Base-by-base conservation (phyloP, 2,113 vertebrate species). In the Hyperoodon ampullatus region DNA sequence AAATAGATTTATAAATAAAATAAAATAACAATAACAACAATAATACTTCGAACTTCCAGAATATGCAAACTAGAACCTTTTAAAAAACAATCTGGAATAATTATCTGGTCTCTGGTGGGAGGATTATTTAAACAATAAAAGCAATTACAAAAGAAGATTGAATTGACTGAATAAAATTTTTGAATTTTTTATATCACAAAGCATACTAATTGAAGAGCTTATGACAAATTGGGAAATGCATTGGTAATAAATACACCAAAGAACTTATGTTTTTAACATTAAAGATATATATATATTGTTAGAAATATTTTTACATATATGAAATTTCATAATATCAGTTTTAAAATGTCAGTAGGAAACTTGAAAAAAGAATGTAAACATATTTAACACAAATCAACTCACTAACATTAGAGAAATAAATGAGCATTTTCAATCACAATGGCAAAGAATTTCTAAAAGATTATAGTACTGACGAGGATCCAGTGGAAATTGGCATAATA, bases 81-180 rank as follows among this genome's bases (percentile, higher is more conserved):
- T n/a, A 23, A 35, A 80, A 90, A 95, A 65, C 3, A 92, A 42
- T 14, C 30, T 63, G 12, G 23, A 84, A 87, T 58, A 28, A 65
- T 72, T 42, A n/a, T 24, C 16, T 65, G 30, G 44, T 78, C 72
- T 95, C 68, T 95, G 65, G 55, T 44, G 12, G 55, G 14, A 65
- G 44, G 23, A 78, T 44, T 68, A 35, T 58, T 86, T n/a, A 44
- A 85, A 88, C 11, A 84, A 75, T 39, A 86, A 93, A 90, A 93
- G 44, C 60, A 90, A 90, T 47, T 80, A 86, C 24, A 90, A 90
- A 94, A 39, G 35, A 74, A 84, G 44, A 93, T 26, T 89, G 35
- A 28, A 47, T 70, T 77, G 71, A 63, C 26, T 55, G 53, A 72
- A 61, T 44, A 87, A 86, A 82, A 66, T 47, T 58, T 77, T 88